Evolutionary conservation across 2,797 vertebrate genomes (phyloP), one percentile per base, ranked within the genome.

Genomic region (Premnoplex brunnescens): DNA sequence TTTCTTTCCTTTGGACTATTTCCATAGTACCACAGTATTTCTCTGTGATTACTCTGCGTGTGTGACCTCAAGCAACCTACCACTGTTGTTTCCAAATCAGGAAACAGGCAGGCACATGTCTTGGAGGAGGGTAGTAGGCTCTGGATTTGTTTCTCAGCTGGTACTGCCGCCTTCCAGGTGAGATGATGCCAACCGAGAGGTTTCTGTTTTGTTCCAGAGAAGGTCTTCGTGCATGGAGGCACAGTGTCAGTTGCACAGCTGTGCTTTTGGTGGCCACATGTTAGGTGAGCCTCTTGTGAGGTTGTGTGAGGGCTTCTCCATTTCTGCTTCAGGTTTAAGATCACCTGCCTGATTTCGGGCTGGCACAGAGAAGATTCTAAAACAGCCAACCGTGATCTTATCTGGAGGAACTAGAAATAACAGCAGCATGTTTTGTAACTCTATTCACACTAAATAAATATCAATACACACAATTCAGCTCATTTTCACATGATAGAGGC

Each of bases 41-140:
- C 73, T 72, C 54, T 41, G 37, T 72, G 54, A 91, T 78, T 91
- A 75, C 9, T 36, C 88, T 75, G 16, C 6, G 2, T 66, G 46
- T 36, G n/a, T 94, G 88, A 95, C 94, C 96, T 93, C 27, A 3
- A 84, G 62, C 85, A 95, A 94, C 93, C 85, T 66, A 88, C 30
- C 7, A 10, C 10, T 55, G 64, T 76, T 93, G 44, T 79, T 93
- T 89, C 68, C 72, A 91, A 64, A 85, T 51, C 9, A 63, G 27
- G 56, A 26, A 78, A 62, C 95, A 95, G 69, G 94, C 80, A 94
- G 43, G 62, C 23, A 91, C 94, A 88, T 5, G 93, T 75, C 62
- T 82, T 77, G n/a, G 49, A 91, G n/a, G 46, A 83, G n/a, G 63
- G 72, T 21, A 91, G 39, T 20, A 89, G 85, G 36, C 59, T 58